phyloP scores from a whole-genome alignment of 1,140 invertebrate species.

The Elysia chlorotica region DNA sequence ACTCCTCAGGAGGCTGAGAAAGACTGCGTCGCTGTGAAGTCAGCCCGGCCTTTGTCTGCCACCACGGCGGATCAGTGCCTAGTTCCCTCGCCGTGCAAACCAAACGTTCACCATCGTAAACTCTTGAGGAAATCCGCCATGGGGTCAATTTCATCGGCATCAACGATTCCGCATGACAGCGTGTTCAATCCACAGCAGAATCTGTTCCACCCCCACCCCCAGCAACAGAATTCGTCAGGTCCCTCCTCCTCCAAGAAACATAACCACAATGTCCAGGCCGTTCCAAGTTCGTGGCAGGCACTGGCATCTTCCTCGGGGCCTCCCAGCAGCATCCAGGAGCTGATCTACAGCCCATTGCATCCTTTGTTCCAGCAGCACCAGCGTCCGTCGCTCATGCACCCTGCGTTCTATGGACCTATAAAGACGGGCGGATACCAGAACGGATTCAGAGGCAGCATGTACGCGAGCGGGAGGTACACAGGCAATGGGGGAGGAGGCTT shows the following conservation, averaged over 20 bases:
- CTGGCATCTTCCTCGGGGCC: neutral
- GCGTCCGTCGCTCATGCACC: neutral
- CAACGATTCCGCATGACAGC: neutral
- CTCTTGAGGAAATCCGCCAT: neutral
- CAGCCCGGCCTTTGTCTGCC: neutral
- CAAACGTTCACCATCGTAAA: too few species aligned
- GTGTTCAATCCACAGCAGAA: neutral
- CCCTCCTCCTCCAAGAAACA: neutral
- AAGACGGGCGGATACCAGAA: too few species aligned
- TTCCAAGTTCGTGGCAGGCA: neutral
- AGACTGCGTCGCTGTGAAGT: neutral
- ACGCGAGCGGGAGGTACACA: constrained; percentile 3
- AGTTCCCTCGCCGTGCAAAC: neutral
- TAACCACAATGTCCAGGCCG: neutral
- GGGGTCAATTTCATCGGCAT: neutral
- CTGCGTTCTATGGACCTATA: too few species aligned
- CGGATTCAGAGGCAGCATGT: too few species aligned
- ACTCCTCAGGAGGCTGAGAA: neutral
- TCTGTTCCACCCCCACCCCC: neutral
- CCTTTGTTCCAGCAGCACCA: neutral
- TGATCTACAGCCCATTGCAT: neutral
- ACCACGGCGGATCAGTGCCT: neutral
- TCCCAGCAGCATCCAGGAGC: neutral
- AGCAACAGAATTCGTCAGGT: neutral
- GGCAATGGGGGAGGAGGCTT: constrained; percentile 4